These are phyloP conservation scores for Scartelaos histophorus DNA, from an alignment of 2,113 vertebrate genomes.

Conservation along the genomic window DNA sequence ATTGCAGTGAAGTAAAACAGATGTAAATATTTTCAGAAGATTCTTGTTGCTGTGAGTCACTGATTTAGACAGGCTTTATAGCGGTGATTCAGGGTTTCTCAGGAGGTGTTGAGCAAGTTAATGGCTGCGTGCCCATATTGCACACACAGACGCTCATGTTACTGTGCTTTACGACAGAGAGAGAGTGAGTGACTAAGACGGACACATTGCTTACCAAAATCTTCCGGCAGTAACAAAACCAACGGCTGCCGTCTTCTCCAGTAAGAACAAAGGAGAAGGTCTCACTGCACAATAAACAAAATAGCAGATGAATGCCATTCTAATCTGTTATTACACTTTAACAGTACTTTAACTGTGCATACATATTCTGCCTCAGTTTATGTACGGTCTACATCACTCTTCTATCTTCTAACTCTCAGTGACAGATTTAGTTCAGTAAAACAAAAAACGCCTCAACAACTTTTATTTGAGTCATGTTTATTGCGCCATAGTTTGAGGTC, in stretches of 20 bases:
- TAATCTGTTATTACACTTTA: background rate
- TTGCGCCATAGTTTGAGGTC: no score
- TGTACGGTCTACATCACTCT: no score
- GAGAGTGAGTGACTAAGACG: slow-evolving; percentile 17
- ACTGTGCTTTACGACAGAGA: slow-evolving; percentile 38
- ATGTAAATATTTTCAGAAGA: slow-evolving; percentile 17
- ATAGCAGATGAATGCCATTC: background rate
- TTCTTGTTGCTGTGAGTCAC: slow-evolving; percentile 52
- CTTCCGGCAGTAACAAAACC: slow-evolving; percentile 98
- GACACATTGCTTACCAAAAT: slow-evolving; percentile 85
- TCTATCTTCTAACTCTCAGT: no score
- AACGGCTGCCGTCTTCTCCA: slow-evolving; percentile 94
- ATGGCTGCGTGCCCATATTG: slow-evolving; percentile 34
- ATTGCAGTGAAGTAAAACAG: background rate
- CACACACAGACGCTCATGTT: slow-evolving; percentile 18
- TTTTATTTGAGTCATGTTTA: no score
- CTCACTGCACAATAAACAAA: slow-evolving; percentile 81
- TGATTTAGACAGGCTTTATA: slow-evolving; percentile 49
- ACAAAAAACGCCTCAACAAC: no score
- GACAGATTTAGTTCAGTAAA: no score
- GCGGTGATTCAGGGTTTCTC: slow-evolving; percentile 51
- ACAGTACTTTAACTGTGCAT: background rate
- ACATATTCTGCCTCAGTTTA: background rate
- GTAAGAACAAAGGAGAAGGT: slow-evolving; percentile 97
- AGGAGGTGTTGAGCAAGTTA: slow-evolving; percentile 52